Percentiles rank a stretch among this genome's conserved stretches.
Evolutionary conservation across 2,888 invertebrate genomes (phyloP).

Genomic region (Priocnemis perturbator): DNA sequence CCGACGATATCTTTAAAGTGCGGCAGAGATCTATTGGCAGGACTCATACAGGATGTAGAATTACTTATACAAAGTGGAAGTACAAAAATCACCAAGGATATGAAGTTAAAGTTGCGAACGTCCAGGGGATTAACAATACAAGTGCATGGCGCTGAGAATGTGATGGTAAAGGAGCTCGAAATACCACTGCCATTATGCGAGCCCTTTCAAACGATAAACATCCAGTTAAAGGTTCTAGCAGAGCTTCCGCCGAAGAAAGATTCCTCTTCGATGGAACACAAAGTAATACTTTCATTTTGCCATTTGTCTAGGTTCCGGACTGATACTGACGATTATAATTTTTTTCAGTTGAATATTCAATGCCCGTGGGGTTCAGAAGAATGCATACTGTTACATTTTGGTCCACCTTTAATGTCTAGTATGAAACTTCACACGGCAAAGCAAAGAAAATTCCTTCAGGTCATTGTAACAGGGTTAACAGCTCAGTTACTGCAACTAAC

Average conservation of each 20-base stretch:
- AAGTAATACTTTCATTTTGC: constrained; percentile 74
- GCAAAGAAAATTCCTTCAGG: constrained; percentile 90
- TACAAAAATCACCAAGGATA: constrained; percentile 82
- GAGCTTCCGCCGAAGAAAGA: constrained; percentile 85
- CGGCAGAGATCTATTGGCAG: constrained; percentile 86
- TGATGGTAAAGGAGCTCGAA: constrained; percentile 67
- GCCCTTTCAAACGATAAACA: constrained; percentile 81
- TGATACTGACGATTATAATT: constrained; percentile 5
- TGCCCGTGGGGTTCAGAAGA: constrained; percentile 88
- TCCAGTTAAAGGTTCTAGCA: constrained; percentile 83
- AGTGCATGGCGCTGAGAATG: constrained; percentile 70
- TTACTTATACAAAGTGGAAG: constrained; percentile 88
- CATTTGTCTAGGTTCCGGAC: constrained; percentile 4
- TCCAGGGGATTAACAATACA: constrained; percentile 83
- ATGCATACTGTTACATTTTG: constrained; percentile 86
- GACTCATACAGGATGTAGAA: constrained; percentile 86
- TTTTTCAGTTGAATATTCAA: constrained; percentile 81
- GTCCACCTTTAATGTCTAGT: constrained; percentile 87
- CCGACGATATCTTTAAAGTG: constrained; percentile 77
- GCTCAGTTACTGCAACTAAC: constrained; percentile 71
- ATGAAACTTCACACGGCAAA: constrained; percentile 91
- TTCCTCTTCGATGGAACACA: constrained; percentile 84
- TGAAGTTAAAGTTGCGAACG: constrained; percentile 80
- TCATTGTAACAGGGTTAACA: constrained; percentile 81
- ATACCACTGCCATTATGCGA: constrained; percentile 71